Evolutionary conservation across 2,888 invertebrate species (phyloP).

Genomic region (Drosophila affinis): DNA sequence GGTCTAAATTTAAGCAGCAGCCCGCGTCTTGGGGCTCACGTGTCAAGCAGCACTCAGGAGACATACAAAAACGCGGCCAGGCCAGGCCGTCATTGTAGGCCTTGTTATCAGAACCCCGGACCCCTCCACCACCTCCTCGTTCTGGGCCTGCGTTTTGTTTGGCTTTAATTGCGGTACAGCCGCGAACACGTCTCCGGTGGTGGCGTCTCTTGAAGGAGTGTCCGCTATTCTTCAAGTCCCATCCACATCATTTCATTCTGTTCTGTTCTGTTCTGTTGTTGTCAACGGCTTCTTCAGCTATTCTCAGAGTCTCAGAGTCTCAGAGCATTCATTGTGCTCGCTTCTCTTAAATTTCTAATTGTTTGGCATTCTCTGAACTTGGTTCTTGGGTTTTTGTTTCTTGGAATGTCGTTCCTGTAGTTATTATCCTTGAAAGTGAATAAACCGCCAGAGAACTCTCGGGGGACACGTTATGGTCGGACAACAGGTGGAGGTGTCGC

Average conservation of each 20-base stretch:
- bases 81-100: slow-evolving; percentile 14
- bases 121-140: background rate
- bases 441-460: background rate
- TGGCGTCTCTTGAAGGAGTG: slow-evolving; percentile 37
- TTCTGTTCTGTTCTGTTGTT: slow-evolving; percentile 18
- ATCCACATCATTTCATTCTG: slow-evolving; percentile 30
- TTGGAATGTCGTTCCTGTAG: too few species aligned
- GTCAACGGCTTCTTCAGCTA: slow-evolving; percentile 48
- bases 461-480: slow-evolving; percentile 16
- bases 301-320: slow-evolving; percentile 49
- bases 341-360: slow-evolving; percentile 53
- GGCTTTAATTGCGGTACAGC: slow-evolving; percentile 45
- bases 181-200: slow-evolving; percentile 14
- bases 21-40: slow-evolving; percentile 26
- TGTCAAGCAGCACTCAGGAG: slow-evolving; percentile 32
- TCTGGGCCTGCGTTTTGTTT: slow-evolving; percentile 32
- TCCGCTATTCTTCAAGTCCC: slow-evolving; percentile 37
- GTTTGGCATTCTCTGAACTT: slow-evolving; percentile 19
- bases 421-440: background rate
- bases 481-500: slow-evolving; percentile 28
- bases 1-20: slow-evolving; percentile 16
- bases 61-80: background rate
- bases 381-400: too few species aligned
- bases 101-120: slow-evolving; percentile 30
- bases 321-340: slow-evolving; percentile 38